phyloP scores from a whole-genome alignment of 2,888 invertebrate genomes.

The Deilephila elpenor region DNA sequence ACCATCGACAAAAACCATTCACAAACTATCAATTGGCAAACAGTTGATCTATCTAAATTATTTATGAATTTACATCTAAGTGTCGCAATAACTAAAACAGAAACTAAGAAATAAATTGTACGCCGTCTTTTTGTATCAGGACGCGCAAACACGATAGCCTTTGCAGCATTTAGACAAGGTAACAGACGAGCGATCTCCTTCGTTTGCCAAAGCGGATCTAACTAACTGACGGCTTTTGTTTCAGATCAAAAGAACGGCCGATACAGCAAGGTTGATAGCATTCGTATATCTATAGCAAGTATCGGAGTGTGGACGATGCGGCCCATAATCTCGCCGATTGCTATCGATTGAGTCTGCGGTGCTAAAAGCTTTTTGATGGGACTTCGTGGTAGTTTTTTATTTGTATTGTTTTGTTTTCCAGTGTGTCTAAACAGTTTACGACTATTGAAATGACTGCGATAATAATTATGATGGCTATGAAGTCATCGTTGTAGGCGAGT shows the following conservation, averaged over 20 bases:
- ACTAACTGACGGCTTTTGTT: constrained; percentile 33
- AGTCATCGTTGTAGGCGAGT: background rate
- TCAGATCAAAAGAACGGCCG: constrained; percentile 35
- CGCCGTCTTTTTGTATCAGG: too few species aligned
- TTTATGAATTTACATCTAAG: background rate
- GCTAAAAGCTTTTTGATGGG: constrained; percentile 16
- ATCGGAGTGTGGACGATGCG: constrained; percentile 37
- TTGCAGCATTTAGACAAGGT: background rate
- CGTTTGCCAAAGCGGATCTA: constrained; percentile 29
- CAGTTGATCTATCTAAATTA: background rate
- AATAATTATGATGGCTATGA: background rate
- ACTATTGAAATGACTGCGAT: background rate
- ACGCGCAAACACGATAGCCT: background rate
- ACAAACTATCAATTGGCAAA: constrained; percentile 4
- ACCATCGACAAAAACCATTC: constrained; percentile 6
- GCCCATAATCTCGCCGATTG: constrained; percentile 63
- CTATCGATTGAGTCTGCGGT: constrained; percentile 47
- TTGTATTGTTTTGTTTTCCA: background rate
- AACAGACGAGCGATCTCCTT: background rate
- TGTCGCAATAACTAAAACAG: background rate
- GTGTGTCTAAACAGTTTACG: background rate
- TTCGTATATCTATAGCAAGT: constrained; percentile 18
- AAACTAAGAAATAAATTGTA: background rate
- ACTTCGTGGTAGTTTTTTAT: background rate
- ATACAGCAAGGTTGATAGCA: constrained; percentile 30